Percentiles rank a stretch among this genome's conserved stretches.
Conservation (phyloP, 2,888 invertebrate genomes). For the Blastobasis adustella region DNA sequence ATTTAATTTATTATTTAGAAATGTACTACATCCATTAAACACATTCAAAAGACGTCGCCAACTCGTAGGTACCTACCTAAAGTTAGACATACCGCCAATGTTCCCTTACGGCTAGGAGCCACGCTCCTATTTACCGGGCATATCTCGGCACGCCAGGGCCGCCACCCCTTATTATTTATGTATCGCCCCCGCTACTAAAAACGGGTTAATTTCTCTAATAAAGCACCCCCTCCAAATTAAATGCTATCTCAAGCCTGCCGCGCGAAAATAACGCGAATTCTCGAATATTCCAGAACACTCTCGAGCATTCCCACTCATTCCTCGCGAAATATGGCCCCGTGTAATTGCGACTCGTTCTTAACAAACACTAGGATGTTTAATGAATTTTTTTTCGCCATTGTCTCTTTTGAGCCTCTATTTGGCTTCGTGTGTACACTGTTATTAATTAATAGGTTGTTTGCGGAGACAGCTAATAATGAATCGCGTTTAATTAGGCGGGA, state of each 20-base stretch:
- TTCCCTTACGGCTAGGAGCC: too few relatives aligned
- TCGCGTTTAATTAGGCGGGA: too few relatives aligned
- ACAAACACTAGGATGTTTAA: slow-evolving; percentile 49
- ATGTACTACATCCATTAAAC: too few relatives aligned
- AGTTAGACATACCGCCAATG: too few relatives aligned
- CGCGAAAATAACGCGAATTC: background rate
- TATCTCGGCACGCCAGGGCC: slow-evolving; percentile 17
- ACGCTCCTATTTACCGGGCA: too few relatives aligned
- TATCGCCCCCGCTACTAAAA: slow-evolving; percentile 45
- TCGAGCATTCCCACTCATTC: background rate
- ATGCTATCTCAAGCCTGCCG: slow-evolving; percentile 23
- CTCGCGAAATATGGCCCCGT: slow-evolving; percentile 20
- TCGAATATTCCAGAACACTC: too few relatives aligned
- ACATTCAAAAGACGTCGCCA: too few relatives aligned
- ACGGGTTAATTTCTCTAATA: slow-evolving; percentile 62
- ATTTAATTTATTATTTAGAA: too few relatives aligned
- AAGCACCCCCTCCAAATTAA: slow-evolving; percentile 32
- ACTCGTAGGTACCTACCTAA: too few relatives aligned
- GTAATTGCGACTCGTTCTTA: slow-evolving; percentile 42
- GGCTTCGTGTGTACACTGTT: background rate
- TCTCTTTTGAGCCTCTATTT: slow-evolving; percentile 21
- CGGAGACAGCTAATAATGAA: too few relatives aligned
- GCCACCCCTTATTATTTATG: slow-evolving; percentile 50
- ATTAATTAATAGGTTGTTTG: too few relatives aligned
- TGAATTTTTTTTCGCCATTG: slow-evolving; percentile 49